These are phyloP conservation scores for Molanna angustata DNA, from an alignment of 2,888 invertebrate genomes.

Conservation along the genomic window DNA sequence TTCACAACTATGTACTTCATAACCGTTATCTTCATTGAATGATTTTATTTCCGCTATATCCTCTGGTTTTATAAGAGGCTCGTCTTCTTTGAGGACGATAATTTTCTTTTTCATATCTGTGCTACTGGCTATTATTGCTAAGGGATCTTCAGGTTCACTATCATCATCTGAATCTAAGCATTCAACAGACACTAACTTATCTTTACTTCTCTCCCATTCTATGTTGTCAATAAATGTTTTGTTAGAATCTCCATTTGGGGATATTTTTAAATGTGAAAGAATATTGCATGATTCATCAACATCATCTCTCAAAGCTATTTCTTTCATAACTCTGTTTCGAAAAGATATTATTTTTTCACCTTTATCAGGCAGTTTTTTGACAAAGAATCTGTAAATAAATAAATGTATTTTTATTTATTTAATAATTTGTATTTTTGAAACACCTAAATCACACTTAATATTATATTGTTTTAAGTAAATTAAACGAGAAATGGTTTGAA, in stretches of 20 bases:
- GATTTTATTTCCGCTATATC: constrained; percentile 48
- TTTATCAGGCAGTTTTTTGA: constrained; percentile 56
- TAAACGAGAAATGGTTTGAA: too few species aligned
- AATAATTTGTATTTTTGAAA: too few species aligned
- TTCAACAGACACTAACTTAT: constrained; percentile 39
- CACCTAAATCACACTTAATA: too few species aligned
- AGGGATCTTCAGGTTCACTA: constrained; percentile 54
- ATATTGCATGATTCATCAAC: constrained; percentile 52
- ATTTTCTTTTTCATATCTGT: constrained; percentile 52
- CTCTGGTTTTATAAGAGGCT: constrained; percentile 50
- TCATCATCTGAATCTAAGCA: constrained; percentile 57
- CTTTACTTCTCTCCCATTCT: constrained; percentile 58
- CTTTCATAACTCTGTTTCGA: constrained; percentile 47
- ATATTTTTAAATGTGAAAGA: constrained; percentile 45
- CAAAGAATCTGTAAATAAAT: constrained; percentile 45
- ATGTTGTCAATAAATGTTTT: constrained; percentile 52
- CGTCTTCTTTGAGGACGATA: constrained; percentile 46
- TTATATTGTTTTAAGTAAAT: too few species aligned
- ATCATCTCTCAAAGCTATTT: constrained; percentile 51
- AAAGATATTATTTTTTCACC: constrained; percentile 56
- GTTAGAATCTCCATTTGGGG: constrained; percentile 38
- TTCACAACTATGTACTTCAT: background rate
- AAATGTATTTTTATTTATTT: background rate
- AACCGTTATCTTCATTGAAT: constrained; percentile 31
- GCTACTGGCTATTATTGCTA: constrained; percentile 58